Base-by-base conservation (phyloP, 2,113 vertebrate genomes). In the Boleophthalmus pectinirostris region DNA sequence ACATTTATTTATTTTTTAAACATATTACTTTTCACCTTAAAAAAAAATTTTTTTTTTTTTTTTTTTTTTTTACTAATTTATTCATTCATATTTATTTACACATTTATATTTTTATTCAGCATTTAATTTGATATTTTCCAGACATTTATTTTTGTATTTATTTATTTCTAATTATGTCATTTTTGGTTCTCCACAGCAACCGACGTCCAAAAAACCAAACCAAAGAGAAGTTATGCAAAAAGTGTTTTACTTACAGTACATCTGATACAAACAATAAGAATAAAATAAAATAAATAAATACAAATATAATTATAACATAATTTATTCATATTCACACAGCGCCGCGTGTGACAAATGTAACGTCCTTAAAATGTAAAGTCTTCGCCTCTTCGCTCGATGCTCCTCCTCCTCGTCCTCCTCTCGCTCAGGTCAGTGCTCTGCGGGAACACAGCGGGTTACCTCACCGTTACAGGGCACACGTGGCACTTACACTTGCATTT, bases 171-270 rank as follows among this genome's bases (percentile, higher is more conserved):
- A 29, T 29, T 29, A 29, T 29, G 29, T 29, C 7, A 9, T 10
- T 43, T 43, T 43, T 1, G 8, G 38, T 51, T 20, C 20, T 15
- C 46, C 14, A 2, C 46, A 4, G 6, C 5, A 61, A 29, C 15
- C 2, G 2, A 33, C n/a, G n/a, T 61, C 67, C 20, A 68, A 56
- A 47, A 38, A 29, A 29, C n/a, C n/a, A 4, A 29, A 76, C 68
- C 23, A 54, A 60, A 69, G 68, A 51, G 60, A 51, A 54, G 57
- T 82, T 91, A 88, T 82, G 91, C 90, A 92, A 93, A 92, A 91
- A 87, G 89, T 54, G 85, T 87, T 92, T 90, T 77, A 85, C 73
- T 85, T 58, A 60, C 76, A 83, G 54, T 69, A 82, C 67, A 72
- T 20, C 81, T 60, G 1, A 20, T 61, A 61, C 58, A 61, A 61